These are phyloP conservation scores for Drosophila affinis DNA, from an alignment of 2,888 invertebrate species.

Conservation along the genomic window DNA sequence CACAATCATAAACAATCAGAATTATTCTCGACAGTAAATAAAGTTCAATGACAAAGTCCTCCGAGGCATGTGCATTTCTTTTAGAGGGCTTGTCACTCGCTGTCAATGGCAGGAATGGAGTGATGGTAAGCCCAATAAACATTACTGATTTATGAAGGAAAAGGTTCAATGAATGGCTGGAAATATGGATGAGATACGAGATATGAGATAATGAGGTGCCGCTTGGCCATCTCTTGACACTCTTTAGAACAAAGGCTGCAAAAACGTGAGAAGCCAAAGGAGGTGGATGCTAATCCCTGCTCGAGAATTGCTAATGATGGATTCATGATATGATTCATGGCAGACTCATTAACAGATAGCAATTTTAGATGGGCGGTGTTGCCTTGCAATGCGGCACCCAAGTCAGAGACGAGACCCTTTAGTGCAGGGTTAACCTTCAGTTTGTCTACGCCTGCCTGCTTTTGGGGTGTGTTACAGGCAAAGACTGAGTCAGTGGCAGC, in stretches of 20 bases:
- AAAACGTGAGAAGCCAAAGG: neutral
- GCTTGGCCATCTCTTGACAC: constrained; percentile 7
- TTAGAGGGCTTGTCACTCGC: constrained; percentile 20
- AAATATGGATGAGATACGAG: neutral
- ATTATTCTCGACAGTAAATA: constrained; percentile 20
- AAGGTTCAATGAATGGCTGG: constrained; percentile 13
- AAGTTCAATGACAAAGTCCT: constrained; percentile 25
- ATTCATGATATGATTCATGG: constrained; percentile 61
- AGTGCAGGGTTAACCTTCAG: constrained; percentile 36
- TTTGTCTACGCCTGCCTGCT: constrained; percentile 35
- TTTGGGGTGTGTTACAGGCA: constrained; percentile 52
- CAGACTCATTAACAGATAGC: constrained; percentile 53
- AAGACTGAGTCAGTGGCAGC: neutral
- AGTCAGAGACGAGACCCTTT: constrained; percentile 37
- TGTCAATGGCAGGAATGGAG: constrained; percentile 9
- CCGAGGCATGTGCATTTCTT: constrained; percentile 31
- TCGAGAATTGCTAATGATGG: constrained; percentile 50
- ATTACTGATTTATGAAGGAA: constrained; percentile 36
- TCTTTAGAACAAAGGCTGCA: constrained; percentile 8
- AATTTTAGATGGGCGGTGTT: constrained; percentile 1
- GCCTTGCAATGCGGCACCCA: neutral
- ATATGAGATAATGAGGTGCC: constrained; percentile 21
- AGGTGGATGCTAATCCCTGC: constrained; percentile 36
- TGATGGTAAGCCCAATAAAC: constrained; percentile 1
- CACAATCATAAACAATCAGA: constrained; percentile 15